These are phyloP conservation scores for Corella eumyota DNA, from an alignment of 23 tunicate genomes.

Conservation along the genomic window DNA sequence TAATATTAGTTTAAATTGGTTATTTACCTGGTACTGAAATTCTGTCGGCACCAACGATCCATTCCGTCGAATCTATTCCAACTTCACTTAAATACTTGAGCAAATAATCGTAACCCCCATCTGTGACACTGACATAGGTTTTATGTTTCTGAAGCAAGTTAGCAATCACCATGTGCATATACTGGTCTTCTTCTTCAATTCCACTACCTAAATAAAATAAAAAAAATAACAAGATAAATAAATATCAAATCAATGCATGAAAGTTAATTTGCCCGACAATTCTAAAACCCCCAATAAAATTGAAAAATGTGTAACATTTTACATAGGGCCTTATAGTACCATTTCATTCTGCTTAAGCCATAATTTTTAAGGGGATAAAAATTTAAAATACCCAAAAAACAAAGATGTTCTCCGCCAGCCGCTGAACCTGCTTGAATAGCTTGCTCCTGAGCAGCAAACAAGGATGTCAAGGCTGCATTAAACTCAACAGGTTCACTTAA, in stretches of 20 bases:
- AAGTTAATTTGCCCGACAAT: no score
- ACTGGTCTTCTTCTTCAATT: slow-evolving; percentile 60
- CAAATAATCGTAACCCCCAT: slow-evolving; percentile 57
- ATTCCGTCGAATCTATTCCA: slow-evolving; percentile 56
- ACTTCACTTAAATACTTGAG: slow-evolving; percentile 56
- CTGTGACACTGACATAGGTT: slow-evolving; percentile 65
- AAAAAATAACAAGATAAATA: neutral
- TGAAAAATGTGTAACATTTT: no score
- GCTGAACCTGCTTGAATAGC: slow-evolving; percentile 67
- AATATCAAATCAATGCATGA: no score
- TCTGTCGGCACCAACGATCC: slow-evolving; percentile 67
- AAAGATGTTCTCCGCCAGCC: slow-evolving; percentile 84
- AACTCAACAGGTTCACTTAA: slow-evolving; percentile 73
- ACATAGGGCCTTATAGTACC: no score
- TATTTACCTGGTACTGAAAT: no score
- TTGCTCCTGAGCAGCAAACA: slow-evolving; percentile 80
- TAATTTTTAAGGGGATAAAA: no score
- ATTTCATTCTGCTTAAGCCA: no score
- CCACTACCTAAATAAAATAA: slow-evolving; percentile 63
- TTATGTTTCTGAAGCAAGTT: slow-evolving; percentile 71
- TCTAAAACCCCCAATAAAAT: no score
- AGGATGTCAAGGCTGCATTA: slow-evolving; percentile 46
- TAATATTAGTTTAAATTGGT: no score
- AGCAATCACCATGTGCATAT: slow-evolving; percentile 88
- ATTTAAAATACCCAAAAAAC: slow-evolving; percentile 90